Evolutionary conservation across 2,888 invertebrate species (phyloP), one percentile per base, ranked within the genome.

Genomic region (Heliconius cydno): DNA sequence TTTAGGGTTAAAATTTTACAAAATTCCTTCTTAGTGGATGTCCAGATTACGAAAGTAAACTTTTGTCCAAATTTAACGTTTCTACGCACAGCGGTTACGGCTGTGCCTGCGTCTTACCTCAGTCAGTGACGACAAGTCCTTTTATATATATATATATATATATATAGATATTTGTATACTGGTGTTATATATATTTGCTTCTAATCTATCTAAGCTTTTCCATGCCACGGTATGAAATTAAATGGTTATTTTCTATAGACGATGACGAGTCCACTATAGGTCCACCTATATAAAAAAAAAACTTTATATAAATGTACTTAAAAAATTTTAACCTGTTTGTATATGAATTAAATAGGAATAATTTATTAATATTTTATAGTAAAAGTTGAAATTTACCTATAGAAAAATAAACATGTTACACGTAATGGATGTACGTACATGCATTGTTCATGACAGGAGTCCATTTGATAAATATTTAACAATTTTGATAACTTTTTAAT

Each of bases 361-460:
- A 25, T 4, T 67, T 67, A 34, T 67, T 34, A 34, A 30, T 28
- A 71, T 71, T 71, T 22, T 52, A 46, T 19, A 52, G 2, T 19
- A 28, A 52, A 19, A 52, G 10, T 30, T 52, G 22, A 71, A 22
- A 30, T 22, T 52, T 19, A n/a, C n/a, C n/a, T n/a, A 71, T 28
- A 71, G 1, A 3, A 25, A 28, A 71, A 46, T 15, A 71, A 71
- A 46, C 9, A 15, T 3, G 22, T 46, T 71, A 71, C 28, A 71
- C 46, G 28, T 52, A 46, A 70, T 70, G 25, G 25, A 70, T 15
- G 46, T 28, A 46, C 15, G 46, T 28, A 46, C 15, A 68, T 28
- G 25, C 41, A 68, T 68, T 70, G 70, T 46, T 7, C 28, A 71
- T 71, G 71, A 71, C 52, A 71, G 28, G 28, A 52, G 30, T 19